phyloP scores from a whole-genome alignment of 2,888 invertebrate genomes.

The Cataglyphis rosenhaueri region DNA sequence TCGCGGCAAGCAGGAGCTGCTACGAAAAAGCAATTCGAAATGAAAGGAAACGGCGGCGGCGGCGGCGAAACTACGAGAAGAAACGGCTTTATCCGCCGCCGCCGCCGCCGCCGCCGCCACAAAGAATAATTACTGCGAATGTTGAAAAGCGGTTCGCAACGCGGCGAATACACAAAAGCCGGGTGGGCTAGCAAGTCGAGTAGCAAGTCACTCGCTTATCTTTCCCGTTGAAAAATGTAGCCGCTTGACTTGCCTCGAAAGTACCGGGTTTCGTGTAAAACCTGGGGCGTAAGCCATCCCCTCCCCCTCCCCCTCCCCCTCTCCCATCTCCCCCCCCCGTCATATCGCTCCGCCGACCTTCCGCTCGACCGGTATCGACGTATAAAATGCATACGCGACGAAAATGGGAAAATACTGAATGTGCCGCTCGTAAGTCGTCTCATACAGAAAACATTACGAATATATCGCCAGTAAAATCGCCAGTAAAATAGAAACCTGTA shows the following conservation, averaged over 20 bases:
- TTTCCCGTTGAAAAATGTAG: conserved; percentile 45
- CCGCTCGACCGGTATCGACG: conserved; percentile 45
- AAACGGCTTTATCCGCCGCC: conserved; percentile 47
- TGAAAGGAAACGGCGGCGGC: conserved; percentile 47
- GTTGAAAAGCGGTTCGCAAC: conserved; percentile 48
- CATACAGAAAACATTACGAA: conserved; percentile 52
- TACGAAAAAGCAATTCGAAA: conserved; percentile 54
- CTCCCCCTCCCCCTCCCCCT: neutral
- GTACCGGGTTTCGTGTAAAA: conserved; percentile 40
- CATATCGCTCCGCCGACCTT: conserved; percentile 16
- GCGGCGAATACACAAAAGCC: conserved; percentile 38
- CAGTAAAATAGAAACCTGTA: conserved; percentile 31
- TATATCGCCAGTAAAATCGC: conserved; percentile 17
- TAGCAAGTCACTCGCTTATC: conserved; percentile 49
- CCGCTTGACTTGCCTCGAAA: conserved; percentile 29
- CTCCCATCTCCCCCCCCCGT: neutral
- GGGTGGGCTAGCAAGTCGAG: conserved; percentile 27
- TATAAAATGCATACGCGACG: conserved; percentile 53
- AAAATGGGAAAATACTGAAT: conserved; percentile 53
- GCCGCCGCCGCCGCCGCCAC: conserved; percentile 16
- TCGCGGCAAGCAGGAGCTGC: conserved; percentile 37
- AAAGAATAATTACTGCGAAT: conserved; percentile 54
- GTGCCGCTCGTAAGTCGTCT: conserved; percentile 42
- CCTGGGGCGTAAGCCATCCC: conserved; percentile 19
- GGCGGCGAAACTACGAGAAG: conserved; percentile 29